Base-by-base conservation (phyloP, 1,140 invertebrate species). In the Drosophila tani region DNA sequence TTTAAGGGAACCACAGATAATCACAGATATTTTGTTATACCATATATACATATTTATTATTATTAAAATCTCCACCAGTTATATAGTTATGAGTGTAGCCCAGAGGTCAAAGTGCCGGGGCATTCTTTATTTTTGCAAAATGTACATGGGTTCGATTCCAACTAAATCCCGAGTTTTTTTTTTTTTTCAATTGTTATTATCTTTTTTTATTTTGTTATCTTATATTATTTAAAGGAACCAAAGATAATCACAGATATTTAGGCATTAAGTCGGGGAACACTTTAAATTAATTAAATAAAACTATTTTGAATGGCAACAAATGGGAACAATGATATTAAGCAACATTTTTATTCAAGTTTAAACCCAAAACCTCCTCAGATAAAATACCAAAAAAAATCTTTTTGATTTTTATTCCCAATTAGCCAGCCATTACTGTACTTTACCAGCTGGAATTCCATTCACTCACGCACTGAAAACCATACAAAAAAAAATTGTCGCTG, bases 401-500 rank as follows among this genome's bases (percentile, higher is more conserved):
- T 11, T 11, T 35, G 0, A 35, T 35, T 11, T 35, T 12, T 2
- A 3, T 11, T 35, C 9, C 9, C 9, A 4, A 35, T 35, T 24
- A 66, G 60, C 9, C 45, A 49, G 19, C 7, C 11, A 12, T 11
- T 19, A 67, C 66, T 69, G 63, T 69, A 50, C 11, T 12, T n/a
- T 50, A 29, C 15, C n/a, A 38, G 47, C 14, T 40, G 38, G 43
- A 51, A 59, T 75, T 27, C 53, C 69, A 64, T 41, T 64, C 71
- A 75, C 58, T 74, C 58, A 55, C 24, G 35, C 50, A 56, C 35
- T 27, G 50, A 50, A 75, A 43, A 65, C 43, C 17, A 50, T 32
- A 27, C 46, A 58, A 57, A 76, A 59, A 75, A 67, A 53, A 75
- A 58, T 75, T 60, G 41, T 12, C 24, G 40, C 32, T 59, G 38